A percentile compares a stretch with the other conserved stretches of the same genome.
phyloP scores from a whole-genome alignment of 2,113 vertebrate species.

The Bostrychus sinensis region DNA sequence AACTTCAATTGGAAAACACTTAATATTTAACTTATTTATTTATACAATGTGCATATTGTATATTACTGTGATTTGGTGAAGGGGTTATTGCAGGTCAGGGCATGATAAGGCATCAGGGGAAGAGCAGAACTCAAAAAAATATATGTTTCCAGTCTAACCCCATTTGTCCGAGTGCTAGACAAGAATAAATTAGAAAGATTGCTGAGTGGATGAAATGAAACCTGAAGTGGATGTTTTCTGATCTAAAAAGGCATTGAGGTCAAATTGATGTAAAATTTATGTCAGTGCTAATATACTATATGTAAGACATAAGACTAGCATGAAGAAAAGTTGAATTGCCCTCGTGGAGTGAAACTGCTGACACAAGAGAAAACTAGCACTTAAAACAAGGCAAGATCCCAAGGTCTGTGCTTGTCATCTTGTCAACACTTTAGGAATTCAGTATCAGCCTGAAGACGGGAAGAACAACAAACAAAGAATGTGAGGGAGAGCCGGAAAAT shows the following conservation, averaged over 20 bases:
- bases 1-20: no score
- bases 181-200: no score
- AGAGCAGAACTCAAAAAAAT: no score
- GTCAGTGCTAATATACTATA: neutral
- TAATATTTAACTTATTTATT: no score
- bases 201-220: neutral
- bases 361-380: neutral
- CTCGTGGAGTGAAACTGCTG: neutral
- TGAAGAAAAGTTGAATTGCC: conserved; percentile 18
- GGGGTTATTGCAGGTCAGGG: no score
- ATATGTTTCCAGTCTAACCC: no score
- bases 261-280: no score
- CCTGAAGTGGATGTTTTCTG: neutral
- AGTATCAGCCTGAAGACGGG: conserved; percentile 1
- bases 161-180: no score
- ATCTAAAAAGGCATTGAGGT: no score
- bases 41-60: no score
- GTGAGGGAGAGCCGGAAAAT: neutral
- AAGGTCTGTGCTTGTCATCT: conserved; percentile 11
- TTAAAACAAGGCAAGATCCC: neutral
- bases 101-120: no score
- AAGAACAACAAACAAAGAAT: neutral
- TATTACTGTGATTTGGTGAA: no score
- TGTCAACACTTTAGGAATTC: conserved; percentile 4
- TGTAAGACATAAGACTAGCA: neutral